These are phyloP conservation scores for Recurvirostra avosetta DNA, from an alignment of 2,113 vertebrate genomes.

Conservation along the genomic window DNA sequence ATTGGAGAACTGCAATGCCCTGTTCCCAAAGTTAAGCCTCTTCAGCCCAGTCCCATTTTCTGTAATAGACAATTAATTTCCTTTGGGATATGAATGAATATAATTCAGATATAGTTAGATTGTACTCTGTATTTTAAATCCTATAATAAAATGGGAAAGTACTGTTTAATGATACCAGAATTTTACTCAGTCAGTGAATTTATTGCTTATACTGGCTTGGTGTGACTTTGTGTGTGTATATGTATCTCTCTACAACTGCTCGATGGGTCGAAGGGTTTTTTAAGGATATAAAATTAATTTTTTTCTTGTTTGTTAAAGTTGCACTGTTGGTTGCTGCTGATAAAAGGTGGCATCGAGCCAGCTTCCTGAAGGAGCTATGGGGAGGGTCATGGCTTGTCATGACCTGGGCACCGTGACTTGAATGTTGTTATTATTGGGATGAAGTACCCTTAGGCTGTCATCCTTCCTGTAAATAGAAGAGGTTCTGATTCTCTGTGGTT, in stretches of 20 bases:
- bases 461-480: conserved; percentile 75
- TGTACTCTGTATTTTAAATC: neutral
- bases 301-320: conserved; percentile 59
- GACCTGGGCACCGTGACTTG: conserved; percentile 84
- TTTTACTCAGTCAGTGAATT: neutral
- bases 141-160: neutral
- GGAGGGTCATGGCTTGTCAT: conserved; percentile 84
- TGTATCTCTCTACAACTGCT: neutral
- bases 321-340: conserved; percentile 64
- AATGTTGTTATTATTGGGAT: conserved; percentile 94
- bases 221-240: neutral
- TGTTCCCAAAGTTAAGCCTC: conserved; percentile 62
- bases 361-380: conserved; percentile 78
- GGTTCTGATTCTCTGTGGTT: conserved; percentile 49
- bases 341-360: conserved; percentile 78
- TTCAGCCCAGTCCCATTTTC: neutral
- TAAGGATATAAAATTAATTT: conserved; percentile 45
- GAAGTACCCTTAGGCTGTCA: conserved; percentile 79
- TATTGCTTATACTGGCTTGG: neutral
- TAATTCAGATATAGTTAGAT: neutral
- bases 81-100: conserved; percentile 2
- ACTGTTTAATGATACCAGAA: neutral
- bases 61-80: conserved; percentile 55
- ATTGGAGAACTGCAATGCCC: neutral
- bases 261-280: neutral